Base-by-base conservation (phyloP, 1,140 invertebrate genomes). In the Callitettix versicolor region DNA sequence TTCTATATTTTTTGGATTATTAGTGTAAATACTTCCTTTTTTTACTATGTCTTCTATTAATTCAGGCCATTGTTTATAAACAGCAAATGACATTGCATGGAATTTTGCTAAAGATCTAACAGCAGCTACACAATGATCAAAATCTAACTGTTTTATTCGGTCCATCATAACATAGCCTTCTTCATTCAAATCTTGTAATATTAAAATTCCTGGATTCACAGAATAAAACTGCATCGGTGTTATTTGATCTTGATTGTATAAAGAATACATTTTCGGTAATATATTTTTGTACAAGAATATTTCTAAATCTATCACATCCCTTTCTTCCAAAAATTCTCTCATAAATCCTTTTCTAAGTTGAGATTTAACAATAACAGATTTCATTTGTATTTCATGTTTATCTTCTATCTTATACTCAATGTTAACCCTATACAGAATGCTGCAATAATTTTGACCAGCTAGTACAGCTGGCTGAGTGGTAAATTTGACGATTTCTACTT, bases 101-200 rank as follows among this genome's bases (percentile, higher is more conserved):
- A 41, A 41, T 14, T 41, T 41, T 15, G 40, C 40, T 41, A 41
- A 5, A 3, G 40, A 3, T 5, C n/a, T 41, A 12, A 15, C 26
- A 3, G 26, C n/a, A 14, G 18, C 40, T 12, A 14, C n/a, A 5
- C 46, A 30, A 33, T 48, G 46, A 14, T 11, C 46, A n/a, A 20
- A 33, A 30, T 48, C 46, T n/a, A 48, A 33, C 24, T 48, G 46
- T 48, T 24, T 30, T 9, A 48, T 26, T 15, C 30, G 22, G 14
- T 48, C 46, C 22, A 22, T 30, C 46, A 48, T 48, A 5, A 48
- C 17, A 22, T 48, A 30, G 4, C 46, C 46, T 26, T 15, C 7
- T 30, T 24, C 21, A 15, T 48, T 48, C 46, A 48, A n/a, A 33
- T 48, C 46, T 30, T 48, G 3, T n/a, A 48, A 18, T 24, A 48